Evolutionary conservation across 2,888 invertebrate genomes (phyloP).

Genomic region (Cylloceria caligata): DNA sequence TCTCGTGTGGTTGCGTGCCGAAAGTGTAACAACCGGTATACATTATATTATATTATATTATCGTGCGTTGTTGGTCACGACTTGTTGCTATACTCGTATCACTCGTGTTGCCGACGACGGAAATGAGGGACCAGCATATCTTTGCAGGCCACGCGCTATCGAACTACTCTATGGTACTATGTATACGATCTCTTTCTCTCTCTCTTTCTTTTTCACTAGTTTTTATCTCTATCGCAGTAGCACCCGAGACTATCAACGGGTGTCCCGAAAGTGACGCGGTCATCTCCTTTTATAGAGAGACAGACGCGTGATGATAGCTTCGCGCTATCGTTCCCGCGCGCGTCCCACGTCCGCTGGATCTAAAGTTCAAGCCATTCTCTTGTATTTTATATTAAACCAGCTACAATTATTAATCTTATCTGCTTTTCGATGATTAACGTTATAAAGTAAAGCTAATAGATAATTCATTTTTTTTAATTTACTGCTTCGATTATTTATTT

Average conservation of each 20-base stretch:
- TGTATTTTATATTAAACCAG: neutral
- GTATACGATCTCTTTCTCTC: neutral
- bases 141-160: slow-evolving; percentile 44
- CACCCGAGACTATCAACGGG: too few relatives aligned
- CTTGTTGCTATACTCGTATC: slow-evolving; percentile 34
- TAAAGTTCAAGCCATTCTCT: slow-evolving; percentile 7
- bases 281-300: neutral
- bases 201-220: neutral
- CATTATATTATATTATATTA: slow-evolving; percentile 12
- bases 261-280: slow-evolving; percentile 22
- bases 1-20: neutral
- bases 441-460: too few relatives aligned
- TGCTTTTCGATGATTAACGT: neutral
- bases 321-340: slow-evolving; percentile 5
- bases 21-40: neutral
- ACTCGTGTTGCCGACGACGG: slow-evolving; percentile 44
- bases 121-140: slow-evolving; percentile 56
- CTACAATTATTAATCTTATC: neutral
- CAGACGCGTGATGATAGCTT: neutral
- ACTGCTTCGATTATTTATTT: too few relatives aligned
- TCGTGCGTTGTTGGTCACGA: slow-evolving; percentile 14
- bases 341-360: slow-evolving; percentile 14
- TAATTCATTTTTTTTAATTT: too few relatives aligned
- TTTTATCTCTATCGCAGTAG: too few relatives aligned
- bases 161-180: neutral